These are phyloP conservation scores for Pituophis catenifer DNA, from an alignment of 2,113 vertebrate species.

Conservation along the genomic window DNA sequence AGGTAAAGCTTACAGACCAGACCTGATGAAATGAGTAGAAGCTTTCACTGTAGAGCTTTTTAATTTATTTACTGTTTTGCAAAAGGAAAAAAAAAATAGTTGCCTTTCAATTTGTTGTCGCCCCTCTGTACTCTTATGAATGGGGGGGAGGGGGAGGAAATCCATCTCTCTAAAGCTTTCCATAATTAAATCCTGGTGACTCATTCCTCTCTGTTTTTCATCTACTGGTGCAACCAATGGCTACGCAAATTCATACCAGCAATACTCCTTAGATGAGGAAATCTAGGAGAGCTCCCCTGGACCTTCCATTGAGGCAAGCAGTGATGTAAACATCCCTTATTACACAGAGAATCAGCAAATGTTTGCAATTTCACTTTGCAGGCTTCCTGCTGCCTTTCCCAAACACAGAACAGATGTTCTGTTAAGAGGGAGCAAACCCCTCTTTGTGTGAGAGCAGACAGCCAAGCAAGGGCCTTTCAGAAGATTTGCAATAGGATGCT, in stretches of 20 bases:
- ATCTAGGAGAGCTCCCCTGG: not conserved
- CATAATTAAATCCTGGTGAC: not conserved
- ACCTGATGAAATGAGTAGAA: not conserved
- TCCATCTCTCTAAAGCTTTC: not conserved
- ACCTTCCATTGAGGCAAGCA: not conserved
- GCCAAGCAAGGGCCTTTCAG: not conserved
- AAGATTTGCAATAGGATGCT: not conserved
- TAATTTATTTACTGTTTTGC: not conserved
- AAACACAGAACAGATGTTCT: constrained; percentile 1
- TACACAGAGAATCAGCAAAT: not conserved
- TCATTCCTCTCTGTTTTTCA: not conserved
- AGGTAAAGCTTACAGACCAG: not conserved
- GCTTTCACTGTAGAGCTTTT: not conserved
- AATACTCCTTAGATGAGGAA: not conserved
- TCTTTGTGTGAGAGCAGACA: not conserved
- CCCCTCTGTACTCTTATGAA: not conserved
- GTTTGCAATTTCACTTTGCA: constrained; percentile 1
- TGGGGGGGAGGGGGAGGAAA: not conserved
- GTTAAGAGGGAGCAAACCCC: not conserved
- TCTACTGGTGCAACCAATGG: not conserved
- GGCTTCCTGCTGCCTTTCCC: not conserved
- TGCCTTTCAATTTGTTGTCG: not conserved
- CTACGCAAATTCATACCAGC: not conserved
- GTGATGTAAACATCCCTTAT: not conserved
- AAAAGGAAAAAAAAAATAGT: no score